Percentiles rank a stretch among this genome's conserved stretches.
Evolutionary conservation across 2,888 invertebrate genomes (phyloP).

Genomic region (Scaeva pyrastri): DNA sequence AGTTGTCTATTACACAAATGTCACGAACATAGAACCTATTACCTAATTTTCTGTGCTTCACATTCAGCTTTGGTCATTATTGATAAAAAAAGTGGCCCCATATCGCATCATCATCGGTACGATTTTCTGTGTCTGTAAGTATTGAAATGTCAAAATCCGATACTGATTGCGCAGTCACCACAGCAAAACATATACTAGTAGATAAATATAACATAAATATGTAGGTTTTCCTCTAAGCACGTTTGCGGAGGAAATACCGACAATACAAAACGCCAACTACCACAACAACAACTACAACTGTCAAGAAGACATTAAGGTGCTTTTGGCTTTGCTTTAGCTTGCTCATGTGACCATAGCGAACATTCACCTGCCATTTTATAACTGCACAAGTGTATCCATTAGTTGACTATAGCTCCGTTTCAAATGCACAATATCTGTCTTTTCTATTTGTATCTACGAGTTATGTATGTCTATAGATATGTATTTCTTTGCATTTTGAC

Average conservation of each 20-base stretch:
- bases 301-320: constrained; percentile 70
- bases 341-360: constrained; percentile 76
- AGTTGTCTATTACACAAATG: too few species aligned
- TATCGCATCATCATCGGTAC: neutral
- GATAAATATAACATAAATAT: constrained; percentile 18
- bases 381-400: constrained; percentile 64
- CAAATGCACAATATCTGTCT: constrained; percentile 44
- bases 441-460: constrained; percentile 43
- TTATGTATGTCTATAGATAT: too few species aligned
- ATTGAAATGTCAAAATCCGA: constrained; percentile 17
- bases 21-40: too few species aligned
- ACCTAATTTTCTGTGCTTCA: too few species aligned
- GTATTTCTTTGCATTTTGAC: constrained; percentile 56
- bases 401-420: constrained; percentile 32
- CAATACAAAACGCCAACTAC: constrained; percentile 25
- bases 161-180: constrained; percentile 13
- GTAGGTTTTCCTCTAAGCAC: constrained; percentile 47
- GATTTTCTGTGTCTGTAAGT: neutral
- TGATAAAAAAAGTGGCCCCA: neutral
- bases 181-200: neutral
- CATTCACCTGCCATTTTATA: constrained; percentile 76
- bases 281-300: neutral
- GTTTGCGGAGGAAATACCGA: constrained; percentile 63
- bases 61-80: neutral
- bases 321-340: constrained; percentile 30